Percentiles rank a stretch among this genome's conserved stretches.
Conservation (phyloP, 2,113 vertebrate species). For the Corydoras maculifer region DNA sequence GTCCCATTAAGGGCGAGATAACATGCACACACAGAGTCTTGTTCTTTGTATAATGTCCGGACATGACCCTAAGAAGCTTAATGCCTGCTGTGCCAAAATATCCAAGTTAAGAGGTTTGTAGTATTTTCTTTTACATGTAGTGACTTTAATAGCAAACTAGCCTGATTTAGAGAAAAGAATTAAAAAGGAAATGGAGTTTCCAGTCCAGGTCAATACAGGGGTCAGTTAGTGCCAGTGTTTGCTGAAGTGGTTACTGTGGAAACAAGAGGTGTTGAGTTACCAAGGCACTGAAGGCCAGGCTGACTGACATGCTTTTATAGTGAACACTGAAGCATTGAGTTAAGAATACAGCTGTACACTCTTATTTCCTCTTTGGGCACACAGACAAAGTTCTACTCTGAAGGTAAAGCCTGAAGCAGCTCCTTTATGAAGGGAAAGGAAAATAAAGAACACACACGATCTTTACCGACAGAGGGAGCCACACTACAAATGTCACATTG, state of each 20-base stretch:
- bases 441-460: neutral
- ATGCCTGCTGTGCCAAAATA: too few relatives aligned
- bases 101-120: neutral
- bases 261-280: slow-evolving; percentile 18
- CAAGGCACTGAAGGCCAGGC: neutral
- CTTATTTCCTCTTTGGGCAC: neutral
- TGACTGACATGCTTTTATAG: slow-evolving; percentile 13
- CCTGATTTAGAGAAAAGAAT: neutral
- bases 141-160: neutral
- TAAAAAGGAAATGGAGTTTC: neutral
- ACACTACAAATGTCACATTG: neutral
- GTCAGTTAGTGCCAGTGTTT: neutral
- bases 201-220: neutral
- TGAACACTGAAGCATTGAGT: slow-evolving; percentile 4
- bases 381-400: neutral
- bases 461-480: slow-evolving; percentile 2
- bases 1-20: too few relatives aligned
- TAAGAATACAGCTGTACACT: neutral
- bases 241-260: slow-evolving; percentile 16
- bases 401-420: neutral
- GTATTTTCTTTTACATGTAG: slow-evolving; percentile 1
- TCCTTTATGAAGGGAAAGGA: neutral
- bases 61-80: too few relatives aligned
- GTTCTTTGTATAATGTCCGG: too few relatives aligned
- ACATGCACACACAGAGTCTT: too few relatives aligned